A percentile compares a stretch with the other conserved stretches of the same genome.
Evolutionary conservation across 2,113 vertebrate species (phyloP).

Genomic region (Epinephelus cyanopodus): DNA sequence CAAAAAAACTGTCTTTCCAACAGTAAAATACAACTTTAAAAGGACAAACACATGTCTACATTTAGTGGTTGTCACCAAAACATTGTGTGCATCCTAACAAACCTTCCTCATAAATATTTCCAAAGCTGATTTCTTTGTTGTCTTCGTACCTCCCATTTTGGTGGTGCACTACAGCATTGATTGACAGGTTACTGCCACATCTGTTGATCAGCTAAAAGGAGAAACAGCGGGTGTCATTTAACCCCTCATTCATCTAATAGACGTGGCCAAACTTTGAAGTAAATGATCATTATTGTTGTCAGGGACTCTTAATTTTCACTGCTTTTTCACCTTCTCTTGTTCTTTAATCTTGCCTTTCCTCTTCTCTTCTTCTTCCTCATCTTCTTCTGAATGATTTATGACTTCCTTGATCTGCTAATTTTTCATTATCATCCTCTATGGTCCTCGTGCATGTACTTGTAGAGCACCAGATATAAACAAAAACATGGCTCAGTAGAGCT

Average conservation of each 20-base stretch:
- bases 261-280: not conserved
- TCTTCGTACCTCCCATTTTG: not conserved
- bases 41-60: not conserved
- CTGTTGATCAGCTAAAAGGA: not conserved
- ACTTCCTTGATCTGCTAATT: not conserved
- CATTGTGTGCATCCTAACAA: not conserved
- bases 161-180: too few relatives aligned
- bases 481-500: not conserved
- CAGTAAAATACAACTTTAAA: too few relatives aligned
- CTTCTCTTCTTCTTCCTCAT: not conserved
- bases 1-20: too few relatives aligned
- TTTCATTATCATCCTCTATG: not conserved
- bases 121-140: not conserved
- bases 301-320: too few relatives aligned
- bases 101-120: not conserved
- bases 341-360: not conserved
- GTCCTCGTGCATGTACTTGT: not conserved
- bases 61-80: not conserved
- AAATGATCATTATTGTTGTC: not conserved
- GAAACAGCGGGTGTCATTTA: not conserved
- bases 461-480: not conserved
- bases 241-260: not conserved
- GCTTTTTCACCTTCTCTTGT: not conserved
- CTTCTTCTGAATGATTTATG: not conserved
- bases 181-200: not conserved